Evolutionary conservation across 2,797 vertebrate genomes (phyloP), one percentile per base, ranked within the genome.

Genomic region (Ataeniobius toweri): DNA sequence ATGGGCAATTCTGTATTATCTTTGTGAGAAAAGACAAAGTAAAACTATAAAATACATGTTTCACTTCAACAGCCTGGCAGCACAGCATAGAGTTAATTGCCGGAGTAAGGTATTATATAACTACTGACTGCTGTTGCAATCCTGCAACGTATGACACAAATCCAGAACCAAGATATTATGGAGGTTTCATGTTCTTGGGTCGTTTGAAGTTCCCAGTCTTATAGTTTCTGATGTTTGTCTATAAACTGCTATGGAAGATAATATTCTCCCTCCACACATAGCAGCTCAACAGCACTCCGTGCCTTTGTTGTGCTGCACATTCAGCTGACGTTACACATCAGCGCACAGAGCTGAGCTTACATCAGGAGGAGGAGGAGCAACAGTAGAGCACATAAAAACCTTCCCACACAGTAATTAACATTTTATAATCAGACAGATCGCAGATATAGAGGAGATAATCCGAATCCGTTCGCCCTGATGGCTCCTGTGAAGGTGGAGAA

Each of bases 401-500:
- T 63, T 6, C n/a, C 10, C 10, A 48, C 26, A 9, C 31, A 44
- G 53, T 6, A 3, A 1, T 26, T 56, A 5, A 31, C 5, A 6
- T 3, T 56, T 68, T 31, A 9, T n/a, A 65, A 28, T 76, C 46
- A 26, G 67, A 28, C n/a, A 36, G 86, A n/a, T 56, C 24, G 13
- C 65, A 50, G 76, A 58, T 24, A 39, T 1, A 55, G 22, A 68
- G 26, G 71, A 14, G 20, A 58, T 72, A 10, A 31, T 28, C 65
- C 6, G 22, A 8, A 26, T 79, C 72, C 70, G 79, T 53, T 59
- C 12, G 0, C 26, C 3, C 9, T 7, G 68, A 93, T 92, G 91
- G 5, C 83, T 13, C 20, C 75, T 0, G 75, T 80, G 20, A 76
- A 71, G 61, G 55, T 22, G 3, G 20, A 79, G 0, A 10, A 14